Evolutionary conservation across 2,888 invertebrate species (phyloP).

Genomic region (Cephus pulcher): DNA sequence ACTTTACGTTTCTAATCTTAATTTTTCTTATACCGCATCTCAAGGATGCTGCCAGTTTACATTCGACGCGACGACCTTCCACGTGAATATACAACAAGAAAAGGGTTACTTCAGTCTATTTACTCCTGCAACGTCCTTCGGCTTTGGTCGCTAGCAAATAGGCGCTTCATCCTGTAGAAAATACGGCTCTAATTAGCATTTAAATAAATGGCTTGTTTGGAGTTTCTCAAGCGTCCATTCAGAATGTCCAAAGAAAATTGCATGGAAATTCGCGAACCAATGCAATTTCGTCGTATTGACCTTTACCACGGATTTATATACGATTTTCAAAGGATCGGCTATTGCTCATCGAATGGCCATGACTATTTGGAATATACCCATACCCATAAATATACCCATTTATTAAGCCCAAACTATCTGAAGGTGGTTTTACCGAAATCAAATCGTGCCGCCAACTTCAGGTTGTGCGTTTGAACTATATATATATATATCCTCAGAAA

Average conservation of each 20-base stretch:
- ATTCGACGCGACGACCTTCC: not conserved
- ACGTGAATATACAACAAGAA: not conserved
- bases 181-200: not conserved
- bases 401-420: not conserved
- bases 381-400: not conserved
- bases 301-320: not conserved
- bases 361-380: not conserved
- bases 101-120: not conserved
- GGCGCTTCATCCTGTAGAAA: not conserved
- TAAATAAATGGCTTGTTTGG: not conserved
- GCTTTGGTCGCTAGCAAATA: not conserved
- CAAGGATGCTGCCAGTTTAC: not conserved
- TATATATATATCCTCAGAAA: not conserved
- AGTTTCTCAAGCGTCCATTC: not conserved
- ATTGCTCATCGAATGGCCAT: not conserved
- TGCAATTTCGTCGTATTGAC: not conserved
- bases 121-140: not conserved
- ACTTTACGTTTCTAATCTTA: not conserved
- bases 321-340: not conserved
- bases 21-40: not conserved
- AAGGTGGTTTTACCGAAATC: not conserved
- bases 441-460: not conserved
- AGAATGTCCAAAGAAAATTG: not conserved
- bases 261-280: not conserved
- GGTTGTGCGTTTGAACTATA: not conserved